A percentile compares a stretch with the other conserved stretches of the same genome.
Evolutionary conservation across 2,113 vertebrate genomes (phyloP).

Genomic region (Axis porcinus): DNA sequence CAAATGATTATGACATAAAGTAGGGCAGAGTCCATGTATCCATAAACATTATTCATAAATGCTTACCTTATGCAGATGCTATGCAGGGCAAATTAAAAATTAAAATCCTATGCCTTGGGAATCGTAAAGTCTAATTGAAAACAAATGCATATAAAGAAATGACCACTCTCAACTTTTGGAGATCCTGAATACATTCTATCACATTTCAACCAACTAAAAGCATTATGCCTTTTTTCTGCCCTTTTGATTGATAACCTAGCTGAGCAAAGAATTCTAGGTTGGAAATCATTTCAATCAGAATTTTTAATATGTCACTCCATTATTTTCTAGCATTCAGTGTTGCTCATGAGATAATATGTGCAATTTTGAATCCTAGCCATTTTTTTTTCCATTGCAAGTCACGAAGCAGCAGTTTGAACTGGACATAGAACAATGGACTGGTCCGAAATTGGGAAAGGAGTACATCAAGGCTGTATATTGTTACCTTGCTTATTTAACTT

Average conservation of each 20-base stretch:
- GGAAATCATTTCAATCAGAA: neutral
- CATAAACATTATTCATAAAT: neutral
- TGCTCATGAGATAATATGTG: neutral
- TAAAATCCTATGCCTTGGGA: neutral
- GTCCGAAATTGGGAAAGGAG: neutral
- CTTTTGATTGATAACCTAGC: neutral
- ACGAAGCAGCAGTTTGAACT: neutral
- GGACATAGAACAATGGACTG: neutral
- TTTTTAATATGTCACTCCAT: neutral
- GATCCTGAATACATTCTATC: neutral
- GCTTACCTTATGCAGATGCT: neutral
- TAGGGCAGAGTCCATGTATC: neutral
- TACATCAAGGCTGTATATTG: neutral
- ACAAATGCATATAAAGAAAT: neutral
- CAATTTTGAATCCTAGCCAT: neutral
- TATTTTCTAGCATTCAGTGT: neutral
- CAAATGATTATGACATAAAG: neutral
- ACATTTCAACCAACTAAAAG: neutral
- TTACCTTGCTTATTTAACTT: neutral
- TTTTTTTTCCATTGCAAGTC: neutral
- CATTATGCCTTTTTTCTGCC: neutral
- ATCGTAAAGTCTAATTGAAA: neutral
- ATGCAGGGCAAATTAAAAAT: constrained; percentile 1
- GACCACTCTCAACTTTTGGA: neutral
- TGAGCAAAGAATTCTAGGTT: neutral